Base-by-base conservation (phyloP, 2,113 vertebrate genomes). In the Hippocampus abdominalis region DNA sequence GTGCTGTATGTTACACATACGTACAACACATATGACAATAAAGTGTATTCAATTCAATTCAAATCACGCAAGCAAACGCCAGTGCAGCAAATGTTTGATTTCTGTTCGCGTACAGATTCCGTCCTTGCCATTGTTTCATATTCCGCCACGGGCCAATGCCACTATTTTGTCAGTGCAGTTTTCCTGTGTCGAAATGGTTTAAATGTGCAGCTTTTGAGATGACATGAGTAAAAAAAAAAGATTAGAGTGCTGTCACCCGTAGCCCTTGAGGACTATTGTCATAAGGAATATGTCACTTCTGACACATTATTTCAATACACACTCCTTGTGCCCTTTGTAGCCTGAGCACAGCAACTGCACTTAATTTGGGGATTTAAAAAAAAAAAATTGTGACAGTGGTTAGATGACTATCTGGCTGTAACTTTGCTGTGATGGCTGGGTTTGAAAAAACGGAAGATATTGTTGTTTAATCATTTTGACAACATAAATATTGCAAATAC, bases 391-490 rank as follows among this genome's bases (percentile, higher is more conserved):
- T 8, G 16, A 61, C 7, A 3, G 8, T 56, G 23, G 53, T 25
- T 56, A 3, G 23, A 60, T 29, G 15, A 62, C 8, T 10, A 62
- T 64, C 5, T 23, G 40, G 5, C 36, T 40, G 21, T 25, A 44
- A 68, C 70, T 76, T 29, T 25, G 32, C 70, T 62, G 32, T 68
- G 53, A 67, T 64, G 23, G 51, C 39, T 68, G 8, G 66, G 5
- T 66, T 66, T 20, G 13, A 32, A 76, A 66, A 51, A 39, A 18
- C 67, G 39, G 5, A 48, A 48, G 15, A 72, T 44, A 65, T 71
- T 29, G 48, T 3, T 59, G 66, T 65, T 73, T 68, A 40, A 68
- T 71, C 68, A 64, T 44, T 65, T 44, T 29, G 57, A 59, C 15
- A 48, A 57, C n/a, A 36, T 27, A 56, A 40, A 64, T 64, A 10